Evolutionary conservation across 2,113 vertebrate genomes (phyloP).

Genomic region (Formicarius rufipectus): DNA sequence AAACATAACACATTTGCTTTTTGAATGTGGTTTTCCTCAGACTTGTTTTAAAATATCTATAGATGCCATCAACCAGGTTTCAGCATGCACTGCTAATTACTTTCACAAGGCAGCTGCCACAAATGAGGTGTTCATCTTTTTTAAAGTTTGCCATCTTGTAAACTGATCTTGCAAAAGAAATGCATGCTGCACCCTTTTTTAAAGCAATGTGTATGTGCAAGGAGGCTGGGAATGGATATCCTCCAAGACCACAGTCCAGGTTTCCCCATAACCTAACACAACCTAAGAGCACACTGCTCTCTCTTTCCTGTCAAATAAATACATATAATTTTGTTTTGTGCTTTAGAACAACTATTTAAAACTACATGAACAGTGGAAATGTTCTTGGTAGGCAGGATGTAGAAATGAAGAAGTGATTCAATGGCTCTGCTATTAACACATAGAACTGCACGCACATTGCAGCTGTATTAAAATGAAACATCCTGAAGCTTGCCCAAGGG

Average conservation of each 20-base stretch:
- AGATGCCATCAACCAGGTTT: not conserved
- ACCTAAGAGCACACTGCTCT: not conserved
- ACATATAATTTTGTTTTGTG: not conserved
- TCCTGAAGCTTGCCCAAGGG: not conserved
- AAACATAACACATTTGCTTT: not conserved
- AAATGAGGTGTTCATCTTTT: not conserved
- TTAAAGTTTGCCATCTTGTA: not conserved
- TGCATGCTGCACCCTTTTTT: not conserved
- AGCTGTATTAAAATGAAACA: not conserved
- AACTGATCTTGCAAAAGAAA: not conserved
- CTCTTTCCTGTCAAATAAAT: not conserved
- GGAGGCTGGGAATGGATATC: not conserved
- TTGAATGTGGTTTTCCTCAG: not conserved
- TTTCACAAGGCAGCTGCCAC: not conserved
- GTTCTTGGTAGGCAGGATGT: not conserved
- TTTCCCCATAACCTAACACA: not conserved
- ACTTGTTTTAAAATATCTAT: not conserved
- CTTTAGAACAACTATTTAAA: not conserved
- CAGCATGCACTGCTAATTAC: not conserved
- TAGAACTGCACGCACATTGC: not conserved
- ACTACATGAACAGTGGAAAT: not conserved
- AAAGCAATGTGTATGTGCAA: fast-evolving
- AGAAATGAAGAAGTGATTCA: not conserved
- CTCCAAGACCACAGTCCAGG: not conserved
- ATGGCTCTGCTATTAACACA: not conserved